These are phyloP conservation scores for Yasuhikotakia modesta DNA, from an alignment of 2,797 vertebrate species.

Conservation along the genomic window DNA sequence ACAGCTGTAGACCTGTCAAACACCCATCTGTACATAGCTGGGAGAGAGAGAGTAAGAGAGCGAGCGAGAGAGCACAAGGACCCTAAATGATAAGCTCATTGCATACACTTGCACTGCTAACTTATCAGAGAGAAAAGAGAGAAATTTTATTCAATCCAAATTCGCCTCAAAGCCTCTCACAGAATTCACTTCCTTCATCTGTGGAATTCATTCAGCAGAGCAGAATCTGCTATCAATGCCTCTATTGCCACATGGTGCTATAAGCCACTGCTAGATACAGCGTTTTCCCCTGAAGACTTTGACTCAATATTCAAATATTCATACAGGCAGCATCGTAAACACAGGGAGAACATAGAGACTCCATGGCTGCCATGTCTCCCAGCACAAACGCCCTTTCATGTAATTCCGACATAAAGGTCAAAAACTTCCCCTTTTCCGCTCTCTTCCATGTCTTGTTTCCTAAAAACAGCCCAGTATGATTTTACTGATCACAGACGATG, in stretches of 20 bases:
- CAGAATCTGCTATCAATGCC: conserved; percentile 85
- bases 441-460: conserved; percentile 67
- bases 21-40: conserved; percentile 91
- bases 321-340: conserved; percentile 92
- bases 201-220: conserved; percentile 83
- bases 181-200: conserved; percentile 76
- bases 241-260: conserved; percentile 79
- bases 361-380: conserved; percentile 76
- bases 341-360: conserved; percentile 86
- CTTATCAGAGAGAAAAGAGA: conserved; percentile 72
- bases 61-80: conserved; percentile 57
- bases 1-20: conserved; percentile 99
- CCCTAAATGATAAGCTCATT: conserved; percentile 43
- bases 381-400: conserved; percentile 94
- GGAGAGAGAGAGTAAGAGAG: conserved; percentile 60
- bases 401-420: conserved; percentile 81
- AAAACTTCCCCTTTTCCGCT: too few species aligned
- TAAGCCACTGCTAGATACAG: conserved; percentile 82
- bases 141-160: conserved; percentile 83
- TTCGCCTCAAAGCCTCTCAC: conserved; percentile 75
- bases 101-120: conserved; percentile 36
- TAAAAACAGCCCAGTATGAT: conserved; percentile 84
- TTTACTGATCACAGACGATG: conserved; percentile 86
- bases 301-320: conserved; percentile 99
- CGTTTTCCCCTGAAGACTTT: conserved; percentile 86